These are phyloP conservation scores for Hydropsyche betteni DNA, from an alignment of 2,888 invertebrate species.

Conservation along the genomic window DNA sequence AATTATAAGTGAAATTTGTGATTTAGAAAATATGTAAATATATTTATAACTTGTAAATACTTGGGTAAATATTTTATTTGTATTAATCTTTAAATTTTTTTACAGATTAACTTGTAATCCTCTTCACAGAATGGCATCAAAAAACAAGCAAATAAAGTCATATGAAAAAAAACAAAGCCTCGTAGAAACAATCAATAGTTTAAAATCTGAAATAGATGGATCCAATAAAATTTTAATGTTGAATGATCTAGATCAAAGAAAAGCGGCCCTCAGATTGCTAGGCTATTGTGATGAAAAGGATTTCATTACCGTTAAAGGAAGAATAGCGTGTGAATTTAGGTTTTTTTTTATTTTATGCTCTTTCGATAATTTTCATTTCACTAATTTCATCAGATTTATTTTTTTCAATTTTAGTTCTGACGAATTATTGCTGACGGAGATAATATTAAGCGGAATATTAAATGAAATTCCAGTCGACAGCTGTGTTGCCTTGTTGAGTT, in stretches of 20 bases:
- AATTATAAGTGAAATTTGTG: slow-evolving; percentile 82
- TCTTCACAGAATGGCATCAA: too few relatives aligned
- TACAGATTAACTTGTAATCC: too few relatives aligned
- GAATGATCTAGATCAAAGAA: slow-evolving; percentile 87
- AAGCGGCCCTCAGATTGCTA: slow-evolving; percentile 89
- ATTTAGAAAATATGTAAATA: slow-evolving; percentile 76
- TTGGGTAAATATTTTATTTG: background rate
- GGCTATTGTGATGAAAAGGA: slow-evolving; percentile 93
- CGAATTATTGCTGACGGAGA: slow-evolving; percentile 94
- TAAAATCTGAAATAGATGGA: slow-evolving; percentile 78
- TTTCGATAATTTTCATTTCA: background rate
- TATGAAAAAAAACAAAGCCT: slow-evolving; percentile 79
- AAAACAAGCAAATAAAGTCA: background rate
- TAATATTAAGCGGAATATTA: slow-evolving; percentile 98
- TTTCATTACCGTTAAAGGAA: slow-evolving; percentile 96
- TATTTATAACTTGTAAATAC: background rate
- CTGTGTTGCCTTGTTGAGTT: slow-evolving; percentile 85
- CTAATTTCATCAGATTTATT: background rate
- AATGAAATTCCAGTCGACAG: slow-evolving; percentile 84
- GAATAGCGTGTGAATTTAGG: slow-evolving; percentile 96
- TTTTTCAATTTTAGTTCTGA: slow-evolving; percentile 74
- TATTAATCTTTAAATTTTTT: too few relatives aligned
- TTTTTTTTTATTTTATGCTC: slow-evolving; percentile 5
- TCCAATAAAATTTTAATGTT: slow-evolving; percentile 63
- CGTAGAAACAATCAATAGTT: slow-evolving; percentile 69